These are phyloP conservation scores for Anoncus sp. DNA, from an alignment of 2,888 invertebrate genomes.

Conservation along the genomic window DNA sequence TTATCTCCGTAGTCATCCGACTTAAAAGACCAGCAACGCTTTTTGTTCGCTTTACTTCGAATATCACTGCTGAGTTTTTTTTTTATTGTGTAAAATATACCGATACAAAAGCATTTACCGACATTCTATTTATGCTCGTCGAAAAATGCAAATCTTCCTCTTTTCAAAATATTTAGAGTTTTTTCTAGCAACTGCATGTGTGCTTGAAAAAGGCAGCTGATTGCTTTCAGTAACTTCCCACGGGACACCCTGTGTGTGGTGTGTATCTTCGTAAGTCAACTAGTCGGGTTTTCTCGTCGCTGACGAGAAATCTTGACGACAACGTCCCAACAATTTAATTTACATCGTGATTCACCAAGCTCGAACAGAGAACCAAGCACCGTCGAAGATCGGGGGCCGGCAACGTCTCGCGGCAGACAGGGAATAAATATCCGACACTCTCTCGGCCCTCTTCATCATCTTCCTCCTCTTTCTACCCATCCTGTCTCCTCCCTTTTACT, in stretches of 20 bases:
- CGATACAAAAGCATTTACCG: too few species aligned
- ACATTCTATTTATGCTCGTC: too few species aligned
- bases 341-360: slow-evolving; percentile 70
- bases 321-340: slow-evolving; percentile 72
- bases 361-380: slow-evolving; percentile 56
- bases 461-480: slow-evolving; percentile 1
- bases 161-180: neutral
- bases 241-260: too few species aligned
- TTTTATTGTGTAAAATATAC: too few species aligned
- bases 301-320: slow-evolving; percentile 66
- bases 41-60: too few species aligned
- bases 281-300: slow-evolving; percentile 52
- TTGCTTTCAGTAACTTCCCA: too few species aligned
- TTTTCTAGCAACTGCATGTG: too few species aligned
- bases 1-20: too few species aligned
- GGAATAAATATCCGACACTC: slow-evolving; percentile 63
- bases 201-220: too few species aligned
- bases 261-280: slow-evolving; percentile 28
- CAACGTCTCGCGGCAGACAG: slow-evolving; percentile 58
- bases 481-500: slow-evolving; percentile 29
- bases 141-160: too few species aligned
- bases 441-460: slow-evolving; percentile 22
- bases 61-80: too few species aligned
- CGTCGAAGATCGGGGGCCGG: slow-evolving; percentile 55
- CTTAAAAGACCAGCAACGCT: too few species aligned